Conservation (phyloP, 1,140 invertebrate species). For the Chironomus tepperi region DNA sequence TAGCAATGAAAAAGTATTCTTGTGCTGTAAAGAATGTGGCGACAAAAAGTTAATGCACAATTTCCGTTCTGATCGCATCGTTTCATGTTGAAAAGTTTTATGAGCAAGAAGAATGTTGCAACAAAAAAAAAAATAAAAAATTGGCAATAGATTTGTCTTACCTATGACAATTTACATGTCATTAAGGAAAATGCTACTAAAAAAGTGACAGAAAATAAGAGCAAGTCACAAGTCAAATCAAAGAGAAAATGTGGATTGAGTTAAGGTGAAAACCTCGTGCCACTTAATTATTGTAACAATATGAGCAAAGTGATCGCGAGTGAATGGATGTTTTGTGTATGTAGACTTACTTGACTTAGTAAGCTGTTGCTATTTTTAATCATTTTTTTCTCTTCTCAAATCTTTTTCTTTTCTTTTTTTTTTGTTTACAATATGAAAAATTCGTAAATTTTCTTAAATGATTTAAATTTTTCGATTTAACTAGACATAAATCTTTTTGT, state of each 20-base stretch:
- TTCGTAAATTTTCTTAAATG: too few species aligned
- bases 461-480: too few species aligned
- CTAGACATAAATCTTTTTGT: too few species aligned
- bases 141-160: too few species aligned
- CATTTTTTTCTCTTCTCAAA: slow-evolving; percentile 29
- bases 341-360: slow-evolving; percentile 22
- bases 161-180: not conserved
- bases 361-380: slow-evolving; percentile 24
- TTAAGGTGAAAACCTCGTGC: slow-evolving; percentile 2
- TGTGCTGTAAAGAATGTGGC: not conserved
- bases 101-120: too few species aligned
- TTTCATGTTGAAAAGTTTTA: too few species aligned
- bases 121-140: too few species aligned
- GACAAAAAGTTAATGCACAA: not conserved
- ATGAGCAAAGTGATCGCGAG: too few species aligned
- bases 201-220: not conserved
- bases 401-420: slow-evolving; percentile 28
- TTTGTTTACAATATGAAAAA: too few species aligned
- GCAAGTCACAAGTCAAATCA: too few species aligned
- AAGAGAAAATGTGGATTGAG: too few species aligned
- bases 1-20: too few species aligned
- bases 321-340: slow-evolving; percentile 23
- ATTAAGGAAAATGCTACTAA: not conserved
- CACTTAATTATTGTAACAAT: not conserved
- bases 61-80: not conserved